Percentiles rank a stretch among this genome's conserved stretches.
Conservation (phyloP, 2,888 invertebrate species). For the Steromphala cineraria region DNA sequence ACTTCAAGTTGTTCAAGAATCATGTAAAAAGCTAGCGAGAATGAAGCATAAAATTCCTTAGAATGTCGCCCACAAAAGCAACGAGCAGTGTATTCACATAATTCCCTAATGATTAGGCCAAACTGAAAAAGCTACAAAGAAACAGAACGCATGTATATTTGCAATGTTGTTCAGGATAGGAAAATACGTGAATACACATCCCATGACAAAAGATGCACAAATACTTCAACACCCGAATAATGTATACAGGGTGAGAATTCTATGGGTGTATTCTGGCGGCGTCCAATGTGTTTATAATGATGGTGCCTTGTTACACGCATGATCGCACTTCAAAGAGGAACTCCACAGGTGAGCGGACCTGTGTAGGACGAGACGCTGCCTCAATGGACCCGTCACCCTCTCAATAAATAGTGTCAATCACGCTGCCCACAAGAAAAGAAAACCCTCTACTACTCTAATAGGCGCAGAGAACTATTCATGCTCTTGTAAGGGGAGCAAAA, state of each 20-base stretch:
- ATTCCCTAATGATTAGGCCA: neutral
- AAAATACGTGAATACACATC: neutral
- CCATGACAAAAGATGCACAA: neutral
- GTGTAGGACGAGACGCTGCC: neutral
- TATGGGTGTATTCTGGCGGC: neutral
- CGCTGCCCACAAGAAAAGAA: neutral
- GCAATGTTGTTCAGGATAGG: neutral
- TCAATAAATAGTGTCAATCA: constrained; percentile 8
- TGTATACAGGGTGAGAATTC: neutral
- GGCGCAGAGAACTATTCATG: neutral
- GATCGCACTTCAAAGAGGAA: neutral
- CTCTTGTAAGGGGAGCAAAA: neutral
- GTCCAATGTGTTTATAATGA: constrained; percentile 8
- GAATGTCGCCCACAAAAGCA: neutral
- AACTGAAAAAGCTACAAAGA: neutral
- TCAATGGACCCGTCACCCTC: neutral
- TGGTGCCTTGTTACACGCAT: neutral
- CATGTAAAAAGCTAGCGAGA: neutral
- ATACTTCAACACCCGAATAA: neutral
- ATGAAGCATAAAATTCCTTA: neutral
- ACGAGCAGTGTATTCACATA: neutral
- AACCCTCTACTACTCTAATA: neutral
- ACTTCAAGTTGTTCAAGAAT: too few relatives aligned
- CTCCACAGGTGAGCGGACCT: neutral
- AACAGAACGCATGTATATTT: neutral